A percentile compares a stretch with the other conserved stretches of the same genome.
Conservation (phyloP, 2,888 invertebrate species). For the Diogma glabrata region DNA sequence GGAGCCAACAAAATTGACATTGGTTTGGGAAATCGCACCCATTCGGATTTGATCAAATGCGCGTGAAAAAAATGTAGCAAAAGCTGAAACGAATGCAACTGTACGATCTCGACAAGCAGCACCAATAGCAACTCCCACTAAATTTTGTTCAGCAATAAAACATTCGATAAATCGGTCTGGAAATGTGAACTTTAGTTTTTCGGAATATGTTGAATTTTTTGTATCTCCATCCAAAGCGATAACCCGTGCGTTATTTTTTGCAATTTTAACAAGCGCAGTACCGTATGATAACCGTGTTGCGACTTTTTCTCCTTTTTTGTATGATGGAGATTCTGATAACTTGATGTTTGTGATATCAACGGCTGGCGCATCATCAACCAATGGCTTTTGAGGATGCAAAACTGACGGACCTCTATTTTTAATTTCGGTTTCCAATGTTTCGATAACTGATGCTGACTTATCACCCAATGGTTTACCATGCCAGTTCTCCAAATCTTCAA, state of each 20-base stretch:
- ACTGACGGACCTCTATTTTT: slow-evolving; percentile 53
- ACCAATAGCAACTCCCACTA: slow-evolving; percentile 92
- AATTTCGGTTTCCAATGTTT: slow-evolving; percentile 54
- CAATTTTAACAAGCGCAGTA: slow-evolving; percentile 81
- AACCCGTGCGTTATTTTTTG: slow-evolving; percentile 60
- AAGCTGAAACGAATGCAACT: slow-evolving; percentile 91
- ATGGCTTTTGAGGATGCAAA: slow-evolving; percentile 50
- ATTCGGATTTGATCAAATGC: slow-evolving; percentile 98
- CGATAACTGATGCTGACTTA: slow-evolving; percentile 56
- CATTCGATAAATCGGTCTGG: slow-evolving; percentile 82
- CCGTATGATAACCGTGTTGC: slow-evolving; percentile 94
- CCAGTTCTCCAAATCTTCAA: slow-evolving; percentile 93
- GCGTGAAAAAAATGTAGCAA: slow-evolving; percentile 94
- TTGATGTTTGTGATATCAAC: slow-evolving; percentile 60
- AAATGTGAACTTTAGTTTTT: slow-evolving; percentile 68
- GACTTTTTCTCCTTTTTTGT: slow-evolving; percentile 63
- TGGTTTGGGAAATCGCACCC: slow-evolving; percentile 98
- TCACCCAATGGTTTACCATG: slow-evolving; percentile 93
- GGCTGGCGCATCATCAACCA: slow-evolving; percentile 53
- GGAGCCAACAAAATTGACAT: slow-evolving; percentile 92
- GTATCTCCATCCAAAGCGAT: slow-evolving; percentile 96
- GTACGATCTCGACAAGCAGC: slow-evolving; percentile 86
- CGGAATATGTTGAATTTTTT: slow-evolving; percentile 98
- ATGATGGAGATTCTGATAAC: slow-evolving; percentile 69
- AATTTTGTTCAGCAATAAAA: slow-evolving; percentile 98